Base-by-base conservation (phyloP, 2,113 vertebrate genomes). In the Phoxinus phoxinus region DNA sequence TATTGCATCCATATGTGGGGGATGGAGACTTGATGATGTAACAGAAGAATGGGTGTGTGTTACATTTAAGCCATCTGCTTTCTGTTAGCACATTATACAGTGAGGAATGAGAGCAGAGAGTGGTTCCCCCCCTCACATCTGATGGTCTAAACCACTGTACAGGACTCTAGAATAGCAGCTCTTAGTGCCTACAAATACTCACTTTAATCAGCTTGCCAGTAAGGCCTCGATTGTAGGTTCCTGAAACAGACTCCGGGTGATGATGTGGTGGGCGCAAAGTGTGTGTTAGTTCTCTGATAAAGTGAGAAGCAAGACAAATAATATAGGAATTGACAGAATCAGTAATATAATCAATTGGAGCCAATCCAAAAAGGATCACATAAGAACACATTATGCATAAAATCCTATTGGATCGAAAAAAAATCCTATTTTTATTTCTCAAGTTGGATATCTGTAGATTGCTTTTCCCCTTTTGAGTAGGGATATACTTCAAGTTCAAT, bases 11-110 rank as follows among this genome's bases (percentile, higher is more conserved):
- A 37, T 78, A 65, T 41, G 84, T 71, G 71, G 15, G 51, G 58
- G 63, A 37, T 79, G 73, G 61, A 72, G 17, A 44, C 23, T 19
- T 21, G 63, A 44, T 83, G 83, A 78, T 87, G 73, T 80, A 87
- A 78, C 77, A 30, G 44, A 73, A 48, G 83, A 79, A 79, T 17
- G 56, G 27, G 30, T 21, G 63, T 25, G 63, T 41, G 63, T 78
- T 86, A 67, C 81, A 13, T 81, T 86, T 87, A 83, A 88, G 53
- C 73, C 63, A 83, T 76, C 32, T 83, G 80, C 78, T 72, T 71
- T 46, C 78, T 74, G 41, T 79, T 76, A 85, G 65, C 35, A 21
- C 58, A 41, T 12, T 48, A 37, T 37, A 84, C 25, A 75, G 35
- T 11, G 69, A 71, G 27, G 30, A 73, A 86, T 78, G 65, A 82